Base-by-base conservation (phyloP, 1,140 invertebrate genomes). In the Bactericera cockerelli region DNA sequence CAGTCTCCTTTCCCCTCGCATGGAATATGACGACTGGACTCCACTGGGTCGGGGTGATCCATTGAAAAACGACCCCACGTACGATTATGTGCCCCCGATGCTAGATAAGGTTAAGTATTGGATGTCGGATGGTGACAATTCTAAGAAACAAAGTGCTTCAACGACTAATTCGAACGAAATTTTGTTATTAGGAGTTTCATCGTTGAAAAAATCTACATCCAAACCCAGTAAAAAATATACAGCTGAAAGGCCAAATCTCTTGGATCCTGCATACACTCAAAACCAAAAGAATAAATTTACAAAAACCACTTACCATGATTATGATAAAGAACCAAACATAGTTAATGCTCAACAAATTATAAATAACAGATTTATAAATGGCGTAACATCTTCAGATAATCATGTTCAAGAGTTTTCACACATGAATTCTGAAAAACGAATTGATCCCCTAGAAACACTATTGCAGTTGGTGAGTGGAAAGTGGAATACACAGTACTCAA, bases 11-110 rank as follows among this genome's bases (percentile, higher is more conserved):
- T 79, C 80, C 0, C 82, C 82, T 1, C 72, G 80, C 21, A 82
- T 84, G 78, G 80, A 84, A 63, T 84, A 83, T 66, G 76, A 79
- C 61, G 82, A 86, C 68, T 87, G 85, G 85, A 84, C 81, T 59
- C 85, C 85, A 1, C 66, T 83, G 38, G 84, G 84, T 6, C 77
- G 81, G 33, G 83, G 84, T 1, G 83, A 87, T 69, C 84, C 84
- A 0, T 66, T 87, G 22, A 83, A 84, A 63, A 86, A 87, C 65
- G 84, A 87, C 69, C 84, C 85, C 1, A 87, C 84, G 1, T 87
- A 82, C 65, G 84, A 86, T 65, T 87, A 87, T 66, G 83, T 85
- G 21, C 85, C 84, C 1, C 84, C 85, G 2, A 79, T 84, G 2
- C 67, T 87, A 26, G 84, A 86, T 26, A 71, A 77, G 19, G 84